These are phyloP conservation scores for Odontothrips loti DNA, from an alignment of 2,888 invertebrate genomes.

Conservation along the genomic window DNA sequence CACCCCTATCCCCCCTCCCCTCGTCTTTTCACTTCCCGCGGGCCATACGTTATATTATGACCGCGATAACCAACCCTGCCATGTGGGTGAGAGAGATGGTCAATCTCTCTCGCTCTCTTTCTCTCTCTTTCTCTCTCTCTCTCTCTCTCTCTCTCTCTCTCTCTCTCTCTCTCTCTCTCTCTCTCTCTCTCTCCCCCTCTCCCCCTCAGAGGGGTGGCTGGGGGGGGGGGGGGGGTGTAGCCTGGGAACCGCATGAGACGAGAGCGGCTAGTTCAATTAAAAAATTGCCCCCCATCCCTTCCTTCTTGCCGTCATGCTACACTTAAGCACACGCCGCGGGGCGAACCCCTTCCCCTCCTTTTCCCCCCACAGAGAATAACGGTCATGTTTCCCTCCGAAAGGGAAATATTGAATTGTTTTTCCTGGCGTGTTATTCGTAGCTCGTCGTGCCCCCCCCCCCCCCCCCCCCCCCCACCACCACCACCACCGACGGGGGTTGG, in stretches of 20 bases:
- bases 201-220: no score
- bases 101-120: neutral
- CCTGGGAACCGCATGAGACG: neutral
- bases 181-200: no score
- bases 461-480: no score
- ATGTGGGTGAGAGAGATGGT: neutral
- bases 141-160: neutral
- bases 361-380: neutral
- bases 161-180: neutral
- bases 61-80: no score
- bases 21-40: neutral
- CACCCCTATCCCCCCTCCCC: neutral
- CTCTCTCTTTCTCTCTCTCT: neutral
- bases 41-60: neutral
- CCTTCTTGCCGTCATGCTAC: neutral
- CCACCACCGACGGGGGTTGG: no score
- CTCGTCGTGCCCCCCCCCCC: neutral
- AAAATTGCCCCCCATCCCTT: neutral
- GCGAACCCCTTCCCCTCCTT: neutral
- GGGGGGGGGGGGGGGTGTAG: neutral
- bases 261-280: no score
- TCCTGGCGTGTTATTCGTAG: conserved; percentile 12
- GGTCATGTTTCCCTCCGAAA: neutral
- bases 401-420: conserved; percentile 18
- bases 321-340: neutral